phyloP scores from a whole-genome alignment of 2,113 vertebrate genomes.

The Raja brachyura region DNA sequence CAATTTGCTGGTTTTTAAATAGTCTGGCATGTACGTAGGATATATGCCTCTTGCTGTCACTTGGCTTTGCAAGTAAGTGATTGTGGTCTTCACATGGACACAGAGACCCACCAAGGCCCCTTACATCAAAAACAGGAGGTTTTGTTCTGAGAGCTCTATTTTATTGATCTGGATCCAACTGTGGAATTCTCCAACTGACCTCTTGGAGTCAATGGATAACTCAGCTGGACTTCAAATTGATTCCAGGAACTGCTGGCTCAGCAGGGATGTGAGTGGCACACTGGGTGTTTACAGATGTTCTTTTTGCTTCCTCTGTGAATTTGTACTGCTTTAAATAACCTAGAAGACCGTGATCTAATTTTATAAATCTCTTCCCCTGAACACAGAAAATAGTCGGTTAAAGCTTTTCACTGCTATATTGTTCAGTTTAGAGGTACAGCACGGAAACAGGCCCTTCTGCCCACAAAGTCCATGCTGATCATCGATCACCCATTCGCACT shows the following conservation, averaged over 20 bases:
- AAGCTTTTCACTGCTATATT: neutral
- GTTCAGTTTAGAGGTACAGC: too few species aligned
- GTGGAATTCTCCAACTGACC: neutral
- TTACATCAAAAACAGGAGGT: neutral
- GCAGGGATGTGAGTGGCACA: neutral
- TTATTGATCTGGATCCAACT: neutral
- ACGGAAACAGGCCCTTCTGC: too few species aligned
- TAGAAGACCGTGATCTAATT: neutral
- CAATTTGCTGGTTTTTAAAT: neutral
- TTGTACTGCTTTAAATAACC: neutral
- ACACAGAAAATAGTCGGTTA: neutral
- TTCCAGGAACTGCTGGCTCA: neutral
- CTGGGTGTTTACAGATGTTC: neutral
- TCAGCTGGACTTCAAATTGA: conserved; percentile 4
- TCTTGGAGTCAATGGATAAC: neutral
- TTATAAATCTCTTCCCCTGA: neutral
- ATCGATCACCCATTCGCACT: too few species aligned
- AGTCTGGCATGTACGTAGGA: neutral
- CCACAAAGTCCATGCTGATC: too few species aligned
- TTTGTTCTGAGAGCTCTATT: neutral
- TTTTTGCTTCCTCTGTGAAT: neutral
- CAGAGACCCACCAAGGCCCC: neutral
- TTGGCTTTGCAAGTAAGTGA: neutral
- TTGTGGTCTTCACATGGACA: neutral
- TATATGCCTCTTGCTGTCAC: neutral